Evolutionary conservation across 2,888 invertebrate genomes (phyloP).

Genomic region (Drosophila pegasa): DNA sequence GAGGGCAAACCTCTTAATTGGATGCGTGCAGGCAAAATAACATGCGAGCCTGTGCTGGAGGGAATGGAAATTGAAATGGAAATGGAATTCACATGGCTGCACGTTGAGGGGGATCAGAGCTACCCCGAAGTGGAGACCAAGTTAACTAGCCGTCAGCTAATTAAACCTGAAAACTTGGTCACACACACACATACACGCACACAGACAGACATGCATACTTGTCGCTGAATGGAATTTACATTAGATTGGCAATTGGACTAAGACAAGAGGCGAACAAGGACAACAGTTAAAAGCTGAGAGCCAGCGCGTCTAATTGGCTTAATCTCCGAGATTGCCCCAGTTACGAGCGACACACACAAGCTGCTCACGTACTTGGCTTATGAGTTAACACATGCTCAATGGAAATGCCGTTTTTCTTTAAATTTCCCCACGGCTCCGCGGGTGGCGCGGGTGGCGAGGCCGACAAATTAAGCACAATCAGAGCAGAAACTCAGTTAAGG

Average conservation of each 20-base stretch:
- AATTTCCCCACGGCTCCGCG: constrained; percentile 51
- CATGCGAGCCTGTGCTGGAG: constrained; percentile 52
- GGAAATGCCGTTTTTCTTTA: constrained; percentile 64
- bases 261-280: constrained; percentile 53
- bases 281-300: constrained; percentile 31
- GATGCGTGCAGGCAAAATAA: constrained; percentile 80
- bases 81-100: constrained; percentile 34
- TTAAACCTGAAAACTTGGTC: constrained; percentile 75
- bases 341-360: constrained; percentile 3
- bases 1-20: constrained; percentile 72
- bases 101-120: constrained; percentile 30
- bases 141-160: constrained; percentile 78
- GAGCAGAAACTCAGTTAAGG: constrained; percentile 80
- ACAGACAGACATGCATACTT: constrained; percentile 9
- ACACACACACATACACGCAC: constrained; percentile 22
- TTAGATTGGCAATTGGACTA: constrained; percentile 71
- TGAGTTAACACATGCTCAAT: constrained; percentile 70
- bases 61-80: constrained; percentile 20
- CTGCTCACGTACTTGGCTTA: constrained; percentile 34
- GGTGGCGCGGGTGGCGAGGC: constrained; percentile 12
- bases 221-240: constrained; percentile 63
- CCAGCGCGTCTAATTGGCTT: constrained; percentile 51
- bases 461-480: constrained; percentile 74
- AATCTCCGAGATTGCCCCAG: constrained; percentile 25
- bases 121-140: constrained; percentile 50